Evolutionary conservation across 2,113 vertebrate species (phyloP).

Genomic region (Dermatemys mawii): DNA sequence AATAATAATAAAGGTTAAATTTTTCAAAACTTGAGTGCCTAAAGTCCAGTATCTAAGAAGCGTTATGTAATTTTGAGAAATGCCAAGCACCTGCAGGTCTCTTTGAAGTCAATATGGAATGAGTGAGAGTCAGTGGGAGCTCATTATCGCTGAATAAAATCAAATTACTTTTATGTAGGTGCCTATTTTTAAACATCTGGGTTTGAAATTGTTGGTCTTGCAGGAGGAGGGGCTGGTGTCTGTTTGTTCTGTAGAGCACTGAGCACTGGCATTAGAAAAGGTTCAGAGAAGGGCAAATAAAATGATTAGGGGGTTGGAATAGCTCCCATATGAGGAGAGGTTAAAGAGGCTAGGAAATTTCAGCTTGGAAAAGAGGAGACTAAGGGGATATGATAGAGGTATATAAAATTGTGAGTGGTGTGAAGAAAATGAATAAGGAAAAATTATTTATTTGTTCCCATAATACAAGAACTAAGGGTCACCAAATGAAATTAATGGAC

Average conservation of each 20-base stretch:
- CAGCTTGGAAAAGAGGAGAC: too few species aligned
- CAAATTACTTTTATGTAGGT: not conserved
- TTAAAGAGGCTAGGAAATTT: too few species aligned
- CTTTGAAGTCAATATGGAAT: not conserved
- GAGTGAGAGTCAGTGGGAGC: not conserved
- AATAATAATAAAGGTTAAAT: not conserved
- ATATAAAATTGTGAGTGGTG: too few species aligned
- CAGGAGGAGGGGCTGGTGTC: not conserved
- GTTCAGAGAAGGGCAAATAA: too few species aligned
- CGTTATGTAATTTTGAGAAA: not conserved
- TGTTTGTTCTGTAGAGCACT: not conserved
- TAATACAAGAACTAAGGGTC: too few species aligned
- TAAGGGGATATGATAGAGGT: too few species aligned
- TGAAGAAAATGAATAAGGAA: too few species aligned
- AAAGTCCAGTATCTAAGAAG: not conserved
- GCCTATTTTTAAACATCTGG: not conserved
- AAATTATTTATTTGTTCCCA: too few species aligned
- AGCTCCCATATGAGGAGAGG: too few species aligned
- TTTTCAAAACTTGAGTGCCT: not conserved
- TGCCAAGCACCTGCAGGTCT: not conserved
- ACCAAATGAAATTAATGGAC: too few species aligned
- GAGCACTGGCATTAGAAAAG: too few species aligned
- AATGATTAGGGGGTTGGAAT: too few species aligned
- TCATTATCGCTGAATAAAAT: not conserved
- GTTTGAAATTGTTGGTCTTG: not conserved